phyloP scores from a whole-genome alignment of 2,888 invertebrate species.

The Cephus pulcher region DNA sequence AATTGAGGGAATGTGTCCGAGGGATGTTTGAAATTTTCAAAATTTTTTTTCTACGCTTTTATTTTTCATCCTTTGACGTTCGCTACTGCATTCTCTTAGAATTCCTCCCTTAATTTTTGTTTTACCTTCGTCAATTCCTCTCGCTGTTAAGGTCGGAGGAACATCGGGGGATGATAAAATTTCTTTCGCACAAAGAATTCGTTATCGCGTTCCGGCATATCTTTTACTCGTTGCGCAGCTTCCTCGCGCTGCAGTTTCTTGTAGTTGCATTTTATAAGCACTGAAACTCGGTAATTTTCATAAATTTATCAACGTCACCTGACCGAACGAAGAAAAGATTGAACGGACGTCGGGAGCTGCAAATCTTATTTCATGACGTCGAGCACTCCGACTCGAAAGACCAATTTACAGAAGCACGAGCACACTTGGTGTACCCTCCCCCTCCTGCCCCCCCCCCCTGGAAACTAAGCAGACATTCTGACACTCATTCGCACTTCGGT shows the following conservation, averaged over 20 bases:
- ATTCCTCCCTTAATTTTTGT: background rate
- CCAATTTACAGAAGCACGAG: background rate
- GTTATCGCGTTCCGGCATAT: background rate
- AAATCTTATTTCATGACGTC: constrained; percentile 34
- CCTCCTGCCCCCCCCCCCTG: background rate
- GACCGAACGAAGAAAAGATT: constrained; percentile 13
- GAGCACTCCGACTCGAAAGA: background rate
- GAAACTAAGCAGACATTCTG: background rate
- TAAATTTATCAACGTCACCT: constrained; percentile 39
- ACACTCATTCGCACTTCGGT: background rate
- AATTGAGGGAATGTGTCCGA: background rate
- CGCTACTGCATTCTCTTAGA: background rate
- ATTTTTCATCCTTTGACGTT: background rate
- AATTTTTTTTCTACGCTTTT: too few species aligned
- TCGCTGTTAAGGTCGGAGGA: background rate
- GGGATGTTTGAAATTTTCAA: background rate
- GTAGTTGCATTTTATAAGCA: constrained; percentile 31
- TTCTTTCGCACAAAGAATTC: background rate
- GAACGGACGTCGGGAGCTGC: constrained; percentile 19
- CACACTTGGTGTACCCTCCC: background rate
- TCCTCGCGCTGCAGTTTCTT: constrained; percentile 3
- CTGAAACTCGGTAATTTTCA: constrained; percentile 38
- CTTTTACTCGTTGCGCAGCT: background rate
- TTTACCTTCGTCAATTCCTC: background rate
- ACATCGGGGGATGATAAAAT: background rate